Evolutionary conservation across 2,113 vertebrate species (phyloP).

Genomic region (Oreochromis niloticus): DNA sequence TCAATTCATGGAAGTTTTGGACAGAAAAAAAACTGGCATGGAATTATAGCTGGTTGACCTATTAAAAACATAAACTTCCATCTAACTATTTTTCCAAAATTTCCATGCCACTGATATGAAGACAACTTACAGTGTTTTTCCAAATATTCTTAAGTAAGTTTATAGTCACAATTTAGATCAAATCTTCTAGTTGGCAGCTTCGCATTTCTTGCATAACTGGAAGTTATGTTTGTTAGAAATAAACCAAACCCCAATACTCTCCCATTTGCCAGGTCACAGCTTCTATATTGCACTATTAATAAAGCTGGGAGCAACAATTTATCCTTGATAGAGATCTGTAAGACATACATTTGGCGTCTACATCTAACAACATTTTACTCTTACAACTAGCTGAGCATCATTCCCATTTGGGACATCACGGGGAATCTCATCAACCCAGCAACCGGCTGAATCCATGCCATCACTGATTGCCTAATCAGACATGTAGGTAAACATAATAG

Average conservation of each 20-base stretch:
- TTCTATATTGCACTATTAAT: neutral
- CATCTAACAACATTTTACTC: neutral
- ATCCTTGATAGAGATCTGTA: neutral
- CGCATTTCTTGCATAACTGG: neutral
- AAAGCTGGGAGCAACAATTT: neutral
- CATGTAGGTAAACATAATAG: neutral
- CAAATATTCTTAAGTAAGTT: neutral
- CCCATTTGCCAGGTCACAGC: neutral
- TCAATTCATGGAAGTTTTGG: conserved; percentile 3
- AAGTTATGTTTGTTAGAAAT: neutral
- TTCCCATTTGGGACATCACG: neutral
- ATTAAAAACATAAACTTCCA: neutral
- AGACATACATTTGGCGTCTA: neutral
- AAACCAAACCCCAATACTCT: neutral
- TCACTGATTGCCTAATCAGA: neutral
- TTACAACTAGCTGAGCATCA: neutral
- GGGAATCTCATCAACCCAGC: neutral
- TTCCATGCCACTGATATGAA: neutral
- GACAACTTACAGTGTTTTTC: neutral
- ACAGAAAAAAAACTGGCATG: neutral
- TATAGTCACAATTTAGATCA: neutral
- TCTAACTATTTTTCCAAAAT: neutral
- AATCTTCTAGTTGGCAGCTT: neutral
- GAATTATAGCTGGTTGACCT: neutral
- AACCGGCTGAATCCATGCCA: neutral